A percentile compares a stretch with the other conserved stretches of the same genome.
Conservation (phyloP, 2,797 vertebrate genomes). For the Helostoma temminkii region DNA sequence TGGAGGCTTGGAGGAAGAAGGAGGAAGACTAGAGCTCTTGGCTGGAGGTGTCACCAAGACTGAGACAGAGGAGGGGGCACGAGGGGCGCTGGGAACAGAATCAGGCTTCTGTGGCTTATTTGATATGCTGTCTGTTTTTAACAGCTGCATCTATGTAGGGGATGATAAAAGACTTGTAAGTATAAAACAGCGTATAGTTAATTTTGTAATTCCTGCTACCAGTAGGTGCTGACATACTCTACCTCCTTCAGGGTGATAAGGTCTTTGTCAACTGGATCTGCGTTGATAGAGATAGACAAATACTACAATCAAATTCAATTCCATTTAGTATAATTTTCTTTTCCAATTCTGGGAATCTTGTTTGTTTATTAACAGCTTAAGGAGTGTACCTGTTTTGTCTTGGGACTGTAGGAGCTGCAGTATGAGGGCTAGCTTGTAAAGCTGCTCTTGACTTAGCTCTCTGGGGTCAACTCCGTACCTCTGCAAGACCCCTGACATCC, state of each 20-base stretch:
- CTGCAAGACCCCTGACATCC: conserved; percentile 85
- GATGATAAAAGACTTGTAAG: background rate
- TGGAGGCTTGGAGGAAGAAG: conserved; percentile 52
- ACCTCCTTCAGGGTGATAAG: conserved; percentile 76
- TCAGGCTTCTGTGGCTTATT: conserved; percentile 54
- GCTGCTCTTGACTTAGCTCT: conserved; percentile 90
- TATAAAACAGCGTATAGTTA: background rate
- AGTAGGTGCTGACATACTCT: conserved; percentile 49
- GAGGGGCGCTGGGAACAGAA: conserved; percentile 22
- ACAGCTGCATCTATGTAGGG: conserved; percentile 64
- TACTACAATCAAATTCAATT: background rate
- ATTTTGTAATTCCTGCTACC: background rate
- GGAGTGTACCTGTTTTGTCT: conserved; percentile 78
- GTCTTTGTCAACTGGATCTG: conserved; percentile 74
- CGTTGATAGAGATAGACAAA: conserved; percentile 35
- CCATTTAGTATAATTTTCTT: background rate
- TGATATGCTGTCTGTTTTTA: conserved; percentile 66
- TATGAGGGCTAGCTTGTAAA: conserved; percentile 87
- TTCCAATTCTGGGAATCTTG: background rate
- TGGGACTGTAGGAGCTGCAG: conserved; percentile 86
- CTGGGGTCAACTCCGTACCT: conserved; percentile 87
- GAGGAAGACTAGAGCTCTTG: conserved; percentile 43
- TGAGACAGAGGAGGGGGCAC: conserved; percentile 46
- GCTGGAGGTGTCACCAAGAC: conserved; percentile 42
- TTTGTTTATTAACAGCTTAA: background rate